These are phyloP conservation scores for Phymorhynchus buccinoides DNA, from an alignment of 1,140 invertebrate species.

Conservation along the genomic window DNA sequence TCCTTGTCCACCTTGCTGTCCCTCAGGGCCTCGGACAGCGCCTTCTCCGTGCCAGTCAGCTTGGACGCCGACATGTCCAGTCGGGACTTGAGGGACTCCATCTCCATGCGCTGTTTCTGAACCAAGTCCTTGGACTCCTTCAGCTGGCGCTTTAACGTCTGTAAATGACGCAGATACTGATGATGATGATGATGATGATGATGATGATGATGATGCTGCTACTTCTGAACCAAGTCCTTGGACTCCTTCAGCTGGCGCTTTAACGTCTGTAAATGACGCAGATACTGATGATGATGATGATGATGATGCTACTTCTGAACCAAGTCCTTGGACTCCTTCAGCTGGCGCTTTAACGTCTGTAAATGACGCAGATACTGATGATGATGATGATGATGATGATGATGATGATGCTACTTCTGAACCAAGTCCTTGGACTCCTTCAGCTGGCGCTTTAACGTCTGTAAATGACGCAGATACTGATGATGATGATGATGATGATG, in stretches of 20 bases:
- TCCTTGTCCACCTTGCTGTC: slow-evolving; percentile 67
- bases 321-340: slow-evolving; percentile 64
- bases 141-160: slow-evolving; percentile 66
- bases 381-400: neutral
- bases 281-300: too few relatives aligned
- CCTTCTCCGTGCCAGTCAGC: slow-evolving; percentile 67
- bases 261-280: slow-evolving; percentile 52
- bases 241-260: slow-evolving; percentile 68
- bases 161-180: slow-evolving; percentile 51
- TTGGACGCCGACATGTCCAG: slow-evolving; percentile 68
- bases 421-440: slow-evolving; percentile 64
- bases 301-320: slow-evolving; percentile 54
- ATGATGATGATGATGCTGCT: slow-evolving; percentile 50
- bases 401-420: slow-evolving; percentile 55
- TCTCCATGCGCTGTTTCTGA: slow-evolving; percentile 64
- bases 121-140: slow-evolving; percentile 64
- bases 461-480: slow-evolving; percentile 10
- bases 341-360: slow-evolving; percentile 64
- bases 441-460: slow-evolving; percentile 66
- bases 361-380: slow-evolving; percentile 49
- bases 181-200: neutral
- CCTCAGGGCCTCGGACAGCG: slow-evolving; percentile 64
- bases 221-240: slow-evolving; percentile 58
- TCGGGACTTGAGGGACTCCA: slow-evolving; percentile 65
- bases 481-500: too few relatives aligned